Evolutionary conservation across 1,140 invertebrate genomes (phyloP), one percentile per base, ranked within the genome.

Genomic region (Liolophura sinensis): DNA sequence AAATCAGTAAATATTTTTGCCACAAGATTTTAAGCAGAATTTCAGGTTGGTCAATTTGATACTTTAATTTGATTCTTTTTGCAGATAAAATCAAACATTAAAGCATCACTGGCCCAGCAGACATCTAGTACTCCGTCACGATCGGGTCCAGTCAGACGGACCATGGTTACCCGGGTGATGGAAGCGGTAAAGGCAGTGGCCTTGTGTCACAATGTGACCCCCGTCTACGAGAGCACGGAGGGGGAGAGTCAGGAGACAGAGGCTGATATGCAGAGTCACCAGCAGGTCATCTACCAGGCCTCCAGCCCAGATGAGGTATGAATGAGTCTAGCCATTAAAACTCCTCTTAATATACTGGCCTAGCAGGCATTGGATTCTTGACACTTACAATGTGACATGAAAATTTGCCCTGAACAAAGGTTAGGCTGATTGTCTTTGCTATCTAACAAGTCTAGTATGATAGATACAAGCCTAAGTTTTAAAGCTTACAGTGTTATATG

Each of bases 261-360:
- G 65, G 82, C 83, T 67, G 81, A 84, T 67, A 78, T 80, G 67
- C 81, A 83, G 67, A 74, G 71, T 48, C 70, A 76, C 46, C 77
- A 81, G 63, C 72, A 69, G 47, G 84, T 88, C 16, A 82, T 82
- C 0, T 91, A 93, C 80, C 92, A 94, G 85, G 97, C 97, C 0
- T 94, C 96, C 15, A 98, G 96, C 86, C 97, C 97, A 3, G 97
- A 99, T 85, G 97, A 99, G 86, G 94, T 96, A n/a, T n/a, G n/a
- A 66, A 89, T 46, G 67, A 49, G 62, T 51, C 51, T 60, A n/a
- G n/a, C n/a, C n/a, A n/a, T n/a, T n/a, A n/a, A n/a, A 40, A 40
- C 31, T 40, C 24, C 31, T 40, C 31, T 40, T 40, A 40, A 5
- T 40, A n/a, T n/a, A n/a, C n/a, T n/a, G n/a, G n/a, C n/a, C n/a